Conservation (phyloP, 2,797 vertebrate genomes). For the Falco biarmicus region DNA sequence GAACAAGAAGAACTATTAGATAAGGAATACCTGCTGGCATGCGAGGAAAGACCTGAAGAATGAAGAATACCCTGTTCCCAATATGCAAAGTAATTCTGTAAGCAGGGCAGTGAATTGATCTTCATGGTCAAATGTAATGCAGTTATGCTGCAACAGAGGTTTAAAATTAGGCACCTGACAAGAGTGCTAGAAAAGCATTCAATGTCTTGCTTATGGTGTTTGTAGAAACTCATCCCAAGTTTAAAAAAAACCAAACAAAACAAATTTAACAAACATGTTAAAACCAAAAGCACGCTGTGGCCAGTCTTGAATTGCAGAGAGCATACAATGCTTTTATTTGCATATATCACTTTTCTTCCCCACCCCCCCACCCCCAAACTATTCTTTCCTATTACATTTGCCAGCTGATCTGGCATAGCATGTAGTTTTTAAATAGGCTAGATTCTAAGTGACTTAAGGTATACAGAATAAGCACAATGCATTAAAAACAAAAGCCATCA, state of each 20-base stretch:
- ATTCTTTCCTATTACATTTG: not conserved
- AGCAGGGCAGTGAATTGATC: not conserved
- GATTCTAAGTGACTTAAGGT: not conserved
- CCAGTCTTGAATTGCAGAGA: not conserved
- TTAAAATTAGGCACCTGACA: not conserved
- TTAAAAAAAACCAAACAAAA: not conserved
- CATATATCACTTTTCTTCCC: not conserved
- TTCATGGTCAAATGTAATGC: not conserved
- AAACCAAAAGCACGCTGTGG: not conserved
- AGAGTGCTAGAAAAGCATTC: not conserved
- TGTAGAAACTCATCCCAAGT: not conserved
- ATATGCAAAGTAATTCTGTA: not conserved
- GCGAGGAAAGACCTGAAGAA: not conserved
- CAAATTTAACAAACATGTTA: not conserved
- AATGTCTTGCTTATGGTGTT: not conserved
- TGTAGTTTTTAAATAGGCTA: not conserved
- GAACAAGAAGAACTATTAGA: not conserved
- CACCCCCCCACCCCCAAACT: not conserved
- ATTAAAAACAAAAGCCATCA: not conserved
- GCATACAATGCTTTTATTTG: not conserved
- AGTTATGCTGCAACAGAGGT: not conserved
- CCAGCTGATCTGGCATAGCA: not conserved
- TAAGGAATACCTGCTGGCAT: not conserved
- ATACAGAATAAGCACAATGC: not conserved
- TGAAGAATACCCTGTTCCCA: not conserved